phyloP scores from a whole-genome alignment of 2,113 vertebrate species.

The Oplegnathus fasciatus region DNA sequence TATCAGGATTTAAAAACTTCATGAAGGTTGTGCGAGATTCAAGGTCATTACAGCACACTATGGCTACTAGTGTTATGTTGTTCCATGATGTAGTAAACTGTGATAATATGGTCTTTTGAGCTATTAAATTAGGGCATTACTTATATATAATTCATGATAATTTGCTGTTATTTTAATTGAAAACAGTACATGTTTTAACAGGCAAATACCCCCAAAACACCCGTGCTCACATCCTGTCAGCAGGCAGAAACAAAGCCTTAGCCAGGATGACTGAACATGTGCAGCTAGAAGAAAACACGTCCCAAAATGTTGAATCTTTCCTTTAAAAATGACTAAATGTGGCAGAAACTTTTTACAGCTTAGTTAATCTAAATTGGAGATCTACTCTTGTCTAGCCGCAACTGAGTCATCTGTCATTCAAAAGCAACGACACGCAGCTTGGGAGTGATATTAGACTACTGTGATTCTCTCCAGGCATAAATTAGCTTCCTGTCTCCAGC shows the following conservation, averaged over 20 bases:
- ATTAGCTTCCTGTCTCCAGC: no score
- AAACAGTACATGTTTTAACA: neutral
- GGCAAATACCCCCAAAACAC: neutral
- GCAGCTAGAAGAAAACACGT: neutral
- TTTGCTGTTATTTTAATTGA: neutral
- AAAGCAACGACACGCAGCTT: neutral
- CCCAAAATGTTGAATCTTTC: neutral
- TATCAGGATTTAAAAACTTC: constrained; percentile 12
- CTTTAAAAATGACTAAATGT: neutral
- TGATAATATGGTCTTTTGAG: neutral
- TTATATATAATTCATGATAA: neutral
- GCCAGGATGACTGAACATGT: neutral
- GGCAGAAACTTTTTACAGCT: neutral
- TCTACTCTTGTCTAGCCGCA: neutral
- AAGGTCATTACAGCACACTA: constrained; percentile 3
- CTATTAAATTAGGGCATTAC: neutral
- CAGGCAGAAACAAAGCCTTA: neutral
- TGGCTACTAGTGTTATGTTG: neutral
- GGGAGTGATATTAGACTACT: no score
- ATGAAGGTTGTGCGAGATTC: constrained; percentile 1
- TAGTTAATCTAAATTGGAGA: neutral
- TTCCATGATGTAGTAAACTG: neutral
- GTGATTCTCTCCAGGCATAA: no score
- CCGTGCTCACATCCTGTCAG: neutral
- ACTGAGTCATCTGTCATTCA: constrained; percentile 6